phyloP scores from a whole-genome alignment of 2,888 invertebrate species.

The Gerris lacustris region DNA sequence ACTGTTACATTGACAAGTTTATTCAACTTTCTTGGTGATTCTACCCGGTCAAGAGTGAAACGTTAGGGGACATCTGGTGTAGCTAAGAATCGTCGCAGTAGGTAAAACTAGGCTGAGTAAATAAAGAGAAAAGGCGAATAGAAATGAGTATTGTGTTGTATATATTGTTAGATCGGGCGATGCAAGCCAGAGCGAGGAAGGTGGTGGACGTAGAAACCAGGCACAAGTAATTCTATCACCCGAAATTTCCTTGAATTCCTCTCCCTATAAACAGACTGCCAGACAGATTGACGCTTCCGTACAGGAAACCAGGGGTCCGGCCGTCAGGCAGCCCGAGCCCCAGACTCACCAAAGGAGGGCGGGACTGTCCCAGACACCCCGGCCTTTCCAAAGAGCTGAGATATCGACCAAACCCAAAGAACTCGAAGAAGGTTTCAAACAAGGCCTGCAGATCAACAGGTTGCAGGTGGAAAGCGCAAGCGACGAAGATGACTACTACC shows the following conservation, averaged over 20 bases:
- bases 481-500: neutral
- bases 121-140: too few relatives aligned
- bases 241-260: conserved; percentile 1
- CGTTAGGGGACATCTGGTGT: too few relatives aligned
- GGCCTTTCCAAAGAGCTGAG: neutral
- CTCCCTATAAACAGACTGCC: neutral
- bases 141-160: neutral
- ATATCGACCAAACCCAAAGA: neutral
- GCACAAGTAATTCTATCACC: neutral
- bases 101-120: too few relatives aligned
- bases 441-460: neutral
- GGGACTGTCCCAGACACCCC: neutral
- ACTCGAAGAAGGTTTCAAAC: neutral
- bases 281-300: neutral
- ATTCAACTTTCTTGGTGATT: too few relatives aligned
- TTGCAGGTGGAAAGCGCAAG: neutral
- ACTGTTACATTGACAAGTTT: too few relatives aligned
- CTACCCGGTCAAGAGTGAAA: too few relatives aligned
- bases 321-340: neutral
- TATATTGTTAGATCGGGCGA: neutral
- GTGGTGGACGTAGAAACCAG: neutral
- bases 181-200: neutral
- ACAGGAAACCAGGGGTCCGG: neutral
- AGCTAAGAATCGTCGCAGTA: too few relatives aligned
- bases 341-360: neutral